Evolutionary conservation across 1,140 invertebrate genomes (phyloP).

Genomic region (Brachionus plicatilis): DNA sequence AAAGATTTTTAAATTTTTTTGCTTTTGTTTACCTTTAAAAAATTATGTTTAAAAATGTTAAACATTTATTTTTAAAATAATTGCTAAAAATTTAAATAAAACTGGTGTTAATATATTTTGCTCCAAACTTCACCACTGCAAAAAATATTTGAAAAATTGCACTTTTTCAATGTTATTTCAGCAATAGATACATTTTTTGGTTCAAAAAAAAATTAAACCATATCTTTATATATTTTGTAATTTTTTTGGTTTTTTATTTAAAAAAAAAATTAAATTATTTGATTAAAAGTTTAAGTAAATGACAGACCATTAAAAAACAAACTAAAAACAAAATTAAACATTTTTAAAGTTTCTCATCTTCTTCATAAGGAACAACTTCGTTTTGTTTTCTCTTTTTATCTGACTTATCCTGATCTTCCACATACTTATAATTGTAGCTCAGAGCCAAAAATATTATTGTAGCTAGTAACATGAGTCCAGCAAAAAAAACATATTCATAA

Average conservation of each 20-base stretch:
- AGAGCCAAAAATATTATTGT: slow-evolving; percentile 74
- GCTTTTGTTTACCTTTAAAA: too few species aligned
- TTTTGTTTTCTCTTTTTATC: neutral
- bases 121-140: too few species aligned
- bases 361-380: neutral
- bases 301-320: neutral
- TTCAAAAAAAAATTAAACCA: too few species aligned
- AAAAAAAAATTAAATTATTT: neutral
- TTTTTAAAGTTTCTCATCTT: neutral
- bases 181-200: too few species aligned
- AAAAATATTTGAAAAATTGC: too few species aligned
- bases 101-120: too few species aligned
- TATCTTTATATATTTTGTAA: too few species aligned
- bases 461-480: slow-evolving; percentile 73
- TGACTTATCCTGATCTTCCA: neutral
- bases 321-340: neutral
- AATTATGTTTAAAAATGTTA: too few species aligned
- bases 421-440: slow-evolving; percentile 60
- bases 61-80: too few species aligned
- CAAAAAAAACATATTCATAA: slow-evolving; percentile 78
- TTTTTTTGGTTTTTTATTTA: neutral
- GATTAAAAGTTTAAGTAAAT: neutral
- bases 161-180: too few species aligned
- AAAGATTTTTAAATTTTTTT: too few species aligned
- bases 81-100: too few species aligned